Base-by-base conservation (phyloP, 2,113 vertebrate species). In the Siphamia tubifer region DNA sequence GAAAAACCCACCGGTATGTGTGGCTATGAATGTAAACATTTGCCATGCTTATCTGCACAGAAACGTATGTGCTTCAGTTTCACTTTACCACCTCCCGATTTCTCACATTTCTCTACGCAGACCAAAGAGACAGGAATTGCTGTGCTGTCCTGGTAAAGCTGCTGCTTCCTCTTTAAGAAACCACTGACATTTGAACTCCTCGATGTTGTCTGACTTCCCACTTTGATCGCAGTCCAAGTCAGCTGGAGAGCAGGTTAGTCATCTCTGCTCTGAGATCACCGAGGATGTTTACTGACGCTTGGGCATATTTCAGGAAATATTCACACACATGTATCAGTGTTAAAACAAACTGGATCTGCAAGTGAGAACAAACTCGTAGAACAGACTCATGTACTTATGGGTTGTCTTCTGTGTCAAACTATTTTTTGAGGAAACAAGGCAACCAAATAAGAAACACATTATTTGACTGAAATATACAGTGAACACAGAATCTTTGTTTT, bases 241-340 rank as follows among this genome's bases (percentile, higher is more conserved):
- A 82, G 79, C 81, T 74, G 81, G 74, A 84, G 81, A 77, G 72
- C 74, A 83, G 80, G 82, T 87, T 79, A 87, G 85, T 89, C 82
- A 78, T 74, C 57, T 10, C 39, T 39, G 63, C 36, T 60, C 6
- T 55, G 36, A 72, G 49, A 57, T 56, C 68, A 67, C 55, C 15
- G 58, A 73, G 64, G 65, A 48, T 88, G 77, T 81, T 82, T 86
- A 65, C 67, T 13, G 64, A 73, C 31, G 40, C 56, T 27, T 30
- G 25, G 64, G 62, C 32, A 16, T 5, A 63, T 54, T 51, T 47
- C 24, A 0, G 39, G 67, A 24, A 31, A 13, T 47, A 32, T 47
- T 61, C 74, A 54, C 51, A 42, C 24, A 57, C 44, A 31, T 30
- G 15, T 24, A 32, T 49, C 17, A 1, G 4, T 21, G 28, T 21